Evolutionary conservation across 2,888 invertebrate species (phyloP).

Genomic region (Uropetala carovei): DNA sequence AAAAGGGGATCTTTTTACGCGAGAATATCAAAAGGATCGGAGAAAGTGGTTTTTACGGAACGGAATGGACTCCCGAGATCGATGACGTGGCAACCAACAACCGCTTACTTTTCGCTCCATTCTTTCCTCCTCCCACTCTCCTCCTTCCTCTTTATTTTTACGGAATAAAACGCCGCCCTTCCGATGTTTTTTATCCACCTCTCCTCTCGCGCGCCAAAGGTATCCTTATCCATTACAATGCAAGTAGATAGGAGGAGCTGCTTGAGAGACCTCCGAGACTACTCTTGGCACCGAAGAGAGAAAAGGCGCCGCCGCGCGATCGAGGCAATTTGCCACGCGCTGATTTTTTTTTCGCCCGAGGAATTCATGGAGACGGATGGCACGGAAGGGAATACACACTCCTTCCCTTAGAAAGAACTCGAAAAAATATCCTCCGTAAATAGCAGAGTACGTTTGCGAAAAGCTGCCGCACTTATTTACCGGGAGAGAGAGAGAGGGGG

Average conservation of each 20-base stretch:
- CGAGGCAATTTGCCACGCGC: background rate
- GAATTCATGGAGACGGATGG: constrained; percentile 32
- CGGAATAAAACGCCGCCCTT: background rate
- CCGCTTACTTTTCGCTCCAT: background rate
- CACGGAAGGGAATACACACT: background rate
- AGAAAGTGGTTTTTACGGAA: constrained; percentile 15
- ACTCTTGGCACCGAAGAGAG: background rate
- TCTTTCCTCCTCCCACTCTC: background rate
- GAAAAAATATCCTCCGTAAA: constrained; percentile 3
- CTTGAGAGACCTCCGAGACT: too few species aligned
- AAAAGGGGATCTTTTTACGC: constrained; percentile 18
- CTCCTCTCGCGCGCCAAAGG: background rate
- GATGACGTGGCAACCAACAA: background rate
- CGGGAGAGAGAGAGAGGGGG: background rate
- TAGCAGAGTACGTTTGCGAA: background rate
- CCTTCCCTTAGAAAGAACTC: background rate
- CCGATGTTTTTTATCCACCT: background rate
- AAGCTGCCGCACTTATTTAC: background rate
- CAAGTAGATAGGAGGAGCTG: background rate
- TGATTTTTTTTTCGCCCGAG: background rate
- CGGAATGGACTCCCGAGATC: background rate
- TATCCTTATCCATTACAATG: constrained; percentile 29
- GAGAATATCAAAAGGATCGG: background rate
- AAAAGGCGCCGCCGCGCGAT: background rate
- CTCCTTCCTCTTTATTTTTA: background rate